A percentile compares a stretch with the other conserved stretches of the same genome.
phyloP scores from a whole-genome alignment of 2,797 vertebrate species.

The Rhynchotus rufescens region DNA sequence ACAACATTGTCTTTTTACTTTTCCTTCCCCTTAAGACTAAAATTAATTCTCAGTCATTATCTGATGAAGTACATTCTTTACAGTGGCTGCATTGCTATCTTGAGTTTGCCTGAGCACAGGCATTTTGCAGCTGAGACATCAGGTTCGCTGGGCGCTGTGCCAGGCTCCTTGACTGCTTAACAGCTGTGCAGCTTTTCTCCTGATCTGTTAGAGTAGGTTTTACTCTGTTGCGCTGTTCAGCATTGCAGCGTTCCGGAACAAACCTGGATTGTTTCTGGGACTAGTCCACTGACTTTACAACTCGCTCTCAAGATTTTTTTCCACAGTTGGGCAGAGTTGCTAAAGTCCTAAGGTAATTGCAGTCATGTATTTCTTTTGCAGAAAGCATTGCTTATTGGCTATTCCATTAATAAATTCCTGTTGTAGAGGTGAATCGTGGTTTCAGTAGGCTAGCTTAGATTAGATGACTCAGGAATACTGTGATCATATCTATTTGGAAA shows the following conservation, averaged over 20 bases:
- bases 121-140: background rate
- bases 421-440: background rate
- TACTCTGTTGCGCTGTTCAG: background rate
- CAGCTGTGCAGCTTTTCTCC: background rate
- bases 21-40: background rate
- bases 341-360: background rate
- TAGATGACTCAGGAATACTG: background rate
- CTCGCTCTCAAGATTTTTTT: background rate
- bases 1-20: background rate
- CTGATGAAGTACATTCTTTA: background rate
- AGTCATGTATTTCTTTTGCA: background rate
- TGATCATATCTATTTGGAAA: background rate
- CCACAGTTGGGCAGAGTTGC: background rate
- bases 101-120: background rate
- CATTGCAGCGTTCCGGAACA: slow-evolving; percentile 28
- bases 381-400: background rate
- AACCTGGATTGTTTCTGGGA: slow-evolving; percentile 46
- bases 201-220: slow-evolving; percentile 12
- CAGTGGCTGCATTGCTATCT: background rate
- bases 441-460: background rate
- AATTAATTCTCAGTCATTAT: slow-evolving; percentile 29
- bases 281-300: slow-evolving; percentile 13
- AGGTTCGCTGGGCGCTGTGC: background rate
- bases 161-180: background rate
- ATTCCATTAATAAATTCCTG: background rate